phyloP scores from a whole-genome alignment of 2,113 vertebrate genomes.

The Erpornis zantholeuca region DNA sequence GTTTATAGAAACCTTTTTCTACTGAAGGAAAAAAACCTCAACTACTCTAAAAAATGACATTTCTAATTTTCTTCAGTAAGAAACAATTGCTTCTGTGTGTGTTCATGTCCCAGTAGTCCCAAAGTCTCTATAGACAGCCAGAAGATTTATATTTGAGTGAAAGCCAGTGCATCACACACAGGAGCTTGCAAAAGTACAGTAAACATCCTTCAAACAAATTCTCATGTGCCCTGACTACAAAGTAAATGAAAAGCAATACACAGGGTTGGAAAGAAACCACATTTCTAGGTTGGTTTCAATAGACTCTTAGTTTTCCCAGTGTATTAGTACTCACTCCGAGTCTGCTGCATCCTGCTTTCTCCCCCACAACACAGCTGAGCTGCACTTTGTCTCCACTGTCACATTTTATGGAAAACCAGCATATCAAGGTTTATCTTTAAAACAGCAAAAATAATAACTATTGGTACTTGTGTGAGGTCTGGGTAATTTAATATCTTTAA shows the following conservation, averaged over 20 bases:
- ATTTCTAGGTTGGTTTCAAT: conserved; percentile 63
- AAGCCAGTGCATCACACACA: conserved; percentile 41
- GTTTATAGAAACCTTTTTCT: neutral
- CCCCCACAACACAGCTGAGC: conserved; percentile 36
- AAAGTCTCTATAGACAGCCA: conserved; percentile 4
- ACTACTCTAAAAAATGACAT: neutral
- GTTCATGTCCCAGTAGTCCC: neutral
- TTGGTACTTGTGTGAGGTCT: neutral
- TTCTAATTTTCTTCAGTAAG: conserved; percentile 44
- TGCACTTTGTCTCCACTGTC: conserved; percentile 22
- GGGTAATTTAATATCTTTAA: conserved; percentile 10
- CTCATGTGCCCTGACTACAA: conserved; percentile 64
- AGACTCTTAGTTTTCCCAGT: conserved; percentile 53
- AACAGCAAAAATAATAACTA: conserved; percentile 14
- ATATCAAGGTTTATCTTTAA: conserved; percentile 16
- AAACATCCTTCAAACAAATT: conserved; percentile 67
- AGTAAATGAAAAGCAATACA: conserved; percentile 63
- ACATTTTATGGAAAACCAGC: conserved; percentile 19
- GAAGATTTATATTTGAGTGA: conserved; percentile 53
- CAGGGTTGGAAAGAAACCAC: conserved; percentile 45
- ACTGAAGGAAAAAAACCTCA: neutral
- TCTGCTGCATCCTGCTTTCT: conserved; percentile 53
- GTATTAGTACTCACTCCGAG: conserved; percentile 55
- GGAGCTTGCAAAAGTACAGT: conserved; percentile 47
- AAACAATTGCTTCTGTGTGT: conserved; percentile 7